Base-by-base conservation (phyloP, 2,888 invertebrate genomes). In the Thymelicus acteon region DNA sequence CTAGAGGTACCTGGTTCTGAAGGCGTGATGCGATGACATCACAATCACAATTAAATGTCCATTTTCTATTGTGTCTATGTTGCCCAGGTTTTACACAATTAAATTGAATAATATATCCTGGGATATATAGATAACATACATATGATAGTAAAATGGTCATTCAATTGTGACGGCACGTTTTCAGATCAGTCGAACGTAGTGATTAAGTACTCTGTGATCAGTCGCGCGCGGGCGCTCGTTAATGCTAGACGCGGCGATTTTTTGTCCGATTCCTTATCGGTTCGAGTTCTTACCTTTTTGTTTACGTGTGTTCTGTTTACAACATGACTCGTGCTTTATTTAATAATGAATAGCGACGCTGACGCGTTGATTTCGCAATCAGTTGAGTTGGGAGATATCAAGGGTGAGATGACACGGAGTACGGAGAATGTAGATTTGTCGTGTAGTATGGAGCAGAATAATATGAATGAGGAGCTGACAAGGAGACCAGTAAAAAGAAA, bases 361-460 rank as follows among this genome's bases (percentile, higher is more conserved):
- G 44, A 57, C 19, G n/a, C 39, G 1, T 15, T n/a, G 37, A 6
- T 19, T 31, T 57, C 57, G 24, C 57, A 24, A 57, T 24, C 19
- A 7, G 19, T 8, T 10, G 15, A 15, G 7, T 24, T 8, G 7
- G 31, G 39, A 37, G 65, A 40, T 7, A 47, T 8, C 6, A 37
- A 58, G 31, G 8, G 57, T 31, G 58, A 66, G 66, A 58, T 66
- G 66, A 66, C 47, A 37, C 31, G 66, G 15, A 58, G 58, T 58
- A 37, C 2, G 37, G 66, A 66, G 47, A 15, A 47, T 58, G 8
- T 3, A 8, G 44, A 58, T 12, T 0, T 37, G 31, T 47, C 39
- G 7, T 0, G n/a, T 8, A 47, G 15, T 31, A 40, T 44, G 47
- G 61, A 62, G 61, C 44, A 44, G 44, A 10, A 44, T 44, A 48